Conservation (phyloP, 2,113 vertebrate species). For the Mesembrinibis cayennensis region DNA sequence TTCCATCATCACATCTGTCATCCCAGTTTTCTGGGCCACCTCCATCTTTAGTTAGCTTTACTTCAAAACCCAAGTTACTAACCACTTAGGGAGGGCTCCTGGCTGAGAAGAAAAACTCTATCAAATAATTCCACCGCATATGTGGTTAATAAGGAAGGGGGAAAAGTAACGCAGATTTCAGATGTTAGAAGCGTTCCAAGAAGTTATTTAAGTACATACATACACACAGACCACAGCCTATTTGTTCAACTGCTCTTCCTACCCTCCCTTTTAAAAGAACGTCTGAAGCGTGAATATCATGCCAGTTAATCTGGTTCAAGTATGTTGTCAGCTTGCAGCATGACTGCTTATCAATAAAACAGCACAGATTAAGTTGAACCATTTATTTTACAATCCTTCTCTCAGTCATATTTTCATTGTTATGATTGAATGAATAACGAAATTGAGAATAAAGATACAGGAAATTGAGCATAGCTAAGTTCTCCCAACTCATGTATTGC, state of each 20-base stretch:
- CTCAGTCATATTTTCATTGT: neutral
- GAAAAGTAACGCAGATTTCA: neutral
- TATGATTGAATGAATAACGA: neutral
- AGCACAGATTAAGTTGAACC: neutral
- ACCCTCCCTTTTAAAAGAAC: neutral
- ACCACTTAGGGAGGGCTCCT: neutral
- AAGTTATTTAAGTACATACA: neutral
- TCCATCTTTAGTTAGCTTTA: neutral
- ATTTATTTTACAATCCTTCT: neutral
- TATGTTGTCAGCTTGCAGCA: neutral
- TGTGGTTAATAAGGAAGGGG: neutral
- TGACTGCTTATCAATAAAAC: neutral
- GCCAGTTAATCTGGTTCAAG: neutral
- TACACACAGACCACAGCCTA: neutral
- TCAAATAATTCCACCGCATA: neutral
- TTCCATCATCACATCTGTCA: neutral
- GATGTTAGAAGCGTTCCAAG: neutral
- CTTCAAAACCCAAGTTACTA: neutral
- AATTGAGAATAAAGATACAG: neutral
- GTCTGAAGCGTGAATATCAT: neutral
- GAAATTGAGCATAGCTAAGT: neutral
- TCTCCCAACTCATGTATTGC: neutral
- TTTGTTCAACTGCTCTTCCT: neutral
- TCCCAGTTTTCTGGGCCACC: neutral
- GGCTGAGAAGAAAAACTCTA: neutral